These are phyloP conservation scores for Acronicta leporina DNA, from an alignment of 2,888 invertebrate species.

Conservation along the genomic window DNA sequence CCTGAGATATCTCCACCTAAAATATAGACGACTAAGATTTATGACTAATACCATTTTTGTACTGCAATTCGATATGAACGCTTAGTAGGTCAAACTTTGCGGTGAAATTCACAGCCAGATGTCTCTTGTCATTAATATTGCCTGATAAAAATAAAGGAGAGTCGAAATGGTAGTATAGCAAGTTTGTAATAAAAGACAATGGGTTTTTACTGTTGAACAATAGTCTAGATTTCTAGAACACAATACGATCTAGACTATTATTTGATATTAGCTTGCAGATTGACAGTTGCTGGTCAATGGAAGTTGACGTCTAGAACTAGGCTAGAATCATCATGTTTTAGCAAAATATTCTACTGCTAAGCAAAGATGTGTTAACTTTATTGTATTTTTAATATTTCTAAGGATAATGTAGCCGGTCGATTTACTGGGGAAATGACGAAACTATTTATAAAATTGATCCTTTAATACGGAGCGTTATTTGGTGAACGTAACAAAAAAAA, in stretches of 20 bases:
- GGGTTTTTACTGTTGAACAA: constrained; percentile 1
- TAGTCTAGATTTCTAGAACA: constrained; percentile 4
- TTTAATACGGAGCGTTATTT: too few species aligned
- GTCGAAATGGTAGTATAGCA: constrained; percentile 9
- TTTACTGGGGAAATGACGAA: too few species aligned
- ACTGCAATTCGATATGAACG: constrained; percentile 35
- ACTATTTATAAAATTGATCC: too few species aligned
- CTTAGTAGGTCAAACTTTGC: constrained; percentile 29
- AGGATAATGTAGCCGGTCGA: too few species aligned
- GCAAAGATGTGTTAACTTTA: too few species aligned
- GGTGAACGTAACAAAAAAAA: too few species aligned
- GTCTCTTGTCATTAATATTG: constrained; percentile 37
- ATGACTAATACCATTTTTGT: constrained; percentile 36
- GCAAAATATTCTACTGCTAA: too few species aligned
- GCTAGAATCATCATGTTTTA: not conserved
- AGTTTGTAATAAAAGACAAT: constrained; percentile 30
- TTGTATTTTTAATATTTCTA: too few species aligned
- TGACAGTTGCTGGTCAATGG: not conserved
- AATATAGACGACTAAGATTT: constrained; percentile 38
- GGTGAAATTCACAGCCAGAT: constrained; percentile 37
- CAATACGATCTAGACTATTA: not conserved
- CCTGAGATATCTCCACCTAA: constrained; percentile 24
- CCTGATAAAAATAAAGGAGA: constrained; percentile 37
- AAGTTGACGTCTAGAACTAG: not conserved
- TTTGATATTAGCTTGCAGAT: not conserved